A percentile compares a stretch with the other conserved stretches of the same genome.
Evolutionary conservation across 2,113 vertebrate species (phyloP).

Genomic region (Anolis carolinensis): DNA sequence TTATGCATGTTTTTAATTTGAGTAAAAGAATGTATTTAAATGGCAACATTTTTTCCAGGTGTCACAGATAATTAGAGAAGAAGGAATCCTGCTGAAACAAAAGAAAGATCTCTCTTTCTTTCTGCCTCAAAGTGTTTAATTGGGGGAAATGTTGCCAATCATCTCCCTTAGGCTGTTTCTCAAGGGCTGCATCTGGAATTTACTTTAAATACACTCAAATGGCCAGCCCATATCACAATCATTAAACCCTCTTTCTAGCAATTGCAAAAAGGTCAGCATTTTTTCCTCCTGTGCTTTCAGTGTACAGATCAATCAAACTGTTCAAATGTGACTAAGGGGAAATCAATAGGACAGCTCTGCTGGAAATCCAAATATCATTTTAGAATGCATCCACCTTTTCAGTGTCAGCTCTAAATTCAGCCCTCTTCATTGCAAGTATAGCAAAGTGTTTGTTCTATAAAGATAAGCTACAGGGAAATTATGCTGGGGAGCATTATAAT

Average conservation of each 20-base stretch:
- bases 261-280: slow-evolving; percentile 47
- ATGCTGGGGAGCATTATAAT: not conserved
- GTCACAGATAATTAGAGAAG: slow-evolving; percentile 37
- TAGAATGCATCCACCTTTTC: slow-evolving; percentile 22
- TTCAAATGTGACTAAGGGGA: slow-evolving; percentile 51
- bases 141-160: slow-evolving; percentile 55
- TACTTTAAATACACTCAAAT: slow-evolving; percentile 43
- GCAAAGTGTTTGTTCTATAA: slow-evolving; percentile 43
- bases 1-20: slow-evolving; percentile 48
- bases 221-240: slow-evolving; percentile 57
- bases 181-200: slow-evolving; percentile 30
- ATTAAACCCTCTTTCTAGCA: slow-evolving; percentile 53
- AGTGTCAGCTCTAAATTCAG: slow-evolving; percentile 5
- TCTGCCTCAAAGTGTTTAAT: slow-evolving; percentile 46
- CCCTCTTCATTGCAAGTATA: not conserved
- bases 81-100: slow-evolving; percentile 40
- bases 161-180: slow-evolving; percentile 32
- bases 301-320: slow-evolving; percentile 69
- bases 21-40: slow-evolving; percentile 53
- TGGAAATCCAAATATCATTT: slow-evolving; percentile 44
- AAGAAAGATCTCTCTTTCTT: slow-evolving; percentile 36
- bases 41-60: slow-evolving; percentile 47
- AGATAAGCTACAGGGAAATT: slow-evolving; percentile 24
- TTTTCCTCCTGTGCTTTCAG: slow-evolving; percentile 49
- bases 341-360: slow-evolving; percentile 31